phyloP scores from a whole-genome alignment of 2,888 invertebrate species.

The Synanthedon vespiformis region DNA sequence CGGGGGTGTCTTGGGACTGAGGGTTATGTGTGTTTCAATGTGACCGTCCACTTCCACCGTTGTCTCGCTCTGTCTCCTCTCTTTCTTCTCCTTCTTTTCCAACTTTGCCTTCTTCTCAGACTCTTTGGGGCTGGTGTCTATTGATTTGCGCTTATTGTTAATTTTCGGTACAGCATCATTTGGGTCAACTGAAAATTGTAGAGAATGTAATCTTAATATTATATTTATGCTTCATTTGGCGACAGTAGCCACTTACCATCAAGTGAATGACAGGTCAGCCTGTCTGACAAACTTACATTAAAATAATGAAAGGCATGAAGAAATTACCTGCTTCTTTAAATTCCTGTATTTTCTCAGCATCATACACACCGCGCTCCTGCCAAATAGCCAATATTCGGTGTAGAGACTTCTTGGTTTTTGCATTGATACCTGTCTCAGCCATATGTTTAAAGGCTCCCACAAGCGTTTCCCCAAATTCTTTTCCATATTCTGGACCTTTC shows the following conservation, averaged over 20 bases:
- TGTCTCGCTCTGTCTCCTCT: slow-evolving; percentile 54
- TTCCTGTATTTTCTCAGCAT: slow-evolving; percentile 81
- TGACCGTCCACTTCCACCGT: slow-evolving; percentile 75
- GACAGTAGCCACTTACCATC: no score
- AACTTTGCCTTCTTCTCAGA: slow-evolving; percentile 53
- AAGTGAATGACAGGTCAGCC: no score
- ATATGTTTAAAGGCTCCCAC: slow-evolving; percentile 88
- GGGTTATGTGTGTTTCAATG: slow-evolving; percentile 79
- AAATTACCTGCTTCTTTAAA: slow-evolving; percentile 74
- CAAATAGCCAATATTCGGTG: slow-evolving; percentile 89
- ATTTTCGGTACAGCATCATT: slow-evolving; percentile 44
- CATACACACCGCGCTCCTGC: slow-evolving; percentile 93
- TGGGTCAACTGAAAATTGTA: slow-evolving; percentile 43
- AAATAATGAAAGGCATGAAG: no score
- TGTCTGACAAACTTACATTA: no score
- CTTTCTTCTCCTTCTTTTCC: slow-evolving; percentile 45
- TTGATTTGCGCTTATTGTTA: slow-evolving; percentile 39
- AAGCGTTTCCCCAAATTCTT: slow-evolving; percentile 85
- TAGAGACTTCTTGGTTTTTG: slow-evolving; percentile 85
- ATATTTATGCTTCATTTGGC: no score
- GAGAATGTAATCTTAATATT: no score
- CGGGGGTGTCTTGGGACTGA: slow-evolving; percentile 83
- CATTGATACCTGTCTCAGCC: slow-evolving; percentile 77
- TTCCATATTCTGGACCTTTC: slow-evolving; percentile 95
- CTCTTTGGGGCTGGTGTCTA: slow-evolving; percentile 36